Evolutionary conservation across 2,888 invertebrate species (phyloP), one percentile per base, ranked within the genome.

Genomic region (Tanaodytes sp.): DNA sequence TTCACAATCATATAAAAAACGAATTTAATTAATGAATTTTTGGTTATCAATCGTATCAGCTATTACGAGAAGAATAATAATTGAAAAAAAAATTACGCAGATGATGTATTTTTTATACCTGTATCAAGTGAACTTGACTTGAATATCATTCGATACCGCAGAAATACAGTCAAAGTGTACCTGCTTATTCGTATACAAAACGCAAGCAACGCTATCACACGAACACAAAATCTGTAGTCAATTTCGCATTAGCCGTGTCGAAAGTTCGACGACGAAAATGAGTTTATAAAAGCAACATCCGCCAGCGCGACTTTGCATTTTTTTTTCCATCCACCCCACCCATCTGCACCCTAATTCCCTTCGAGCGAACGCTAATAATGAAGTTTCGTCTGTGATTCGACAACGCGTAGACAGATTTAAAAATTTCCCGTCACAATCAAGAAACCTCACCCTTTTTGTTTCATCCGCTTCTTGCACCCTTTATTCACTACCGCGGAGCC

Each of bases 401-500:
- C 84, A 84, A 83, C 81, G 82, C 83, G 81, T 83, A 81, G 84
- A 85, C 84, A 84, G 84, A 85, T 84, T 84, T 85, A 80, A 83
- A 84, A 84, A 85, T 84, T 84, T 84, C 83, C 83, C 84, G 84
- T 84, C 84, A 81, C 84, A 82, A 81, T 81, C 76, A 81, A 80
- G 76, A 74, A 76, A 64, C 54, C 71, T 55, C 71, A 62, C 67
- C 67, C 70, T 74, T 73, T 74, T 71, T 63, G 69, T 71, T 71
- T 69, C 64, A 49, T 40, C 63, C 62, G 71, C 63, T 65, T 63
- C 72, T 45, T 48, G 46, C 43, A 59, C 48, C 51, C 59, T 45
- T 59, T 52, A 54, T 66, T 51, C 40, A 45, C 58, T 30, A 51
- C 57, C 52, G 63, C 61, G 46, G 57, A 55, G 61, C 51, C 43